phyloP scores from a whole-genome alignment of 2,888 invertebrate species.

The Acanthosoma haemorrhoidale region DNA sequence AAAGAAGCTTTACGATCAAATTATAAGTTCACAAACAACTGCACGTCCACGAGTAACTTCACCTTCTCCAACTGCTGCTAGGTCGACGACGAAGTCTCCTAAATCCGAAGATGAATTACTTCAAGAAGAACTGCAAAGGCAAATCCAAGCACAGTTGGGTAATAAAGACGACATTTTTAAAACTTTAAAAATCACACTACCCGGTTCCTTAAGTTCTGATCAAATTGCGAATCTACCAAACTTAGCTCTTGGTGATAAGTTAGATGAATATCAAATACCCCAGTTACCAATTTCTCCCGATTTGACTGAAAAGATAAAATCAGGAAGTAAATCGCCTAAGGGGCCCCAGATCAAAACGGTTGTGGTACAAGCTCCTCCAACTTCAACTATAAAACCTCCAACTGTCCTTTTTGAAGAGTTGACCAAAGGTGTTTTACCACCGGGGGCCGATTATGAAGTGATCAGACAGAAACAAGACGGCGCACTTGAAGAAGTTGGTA shows the following conservation, averaged over 20 bases:
- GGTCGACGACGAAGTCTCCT: slow-evolving; percentile 32
- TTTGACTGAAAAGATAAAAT: slow-evolving; percentile 40
- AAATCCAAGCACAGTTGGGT: slow-evolving; percentile 51
- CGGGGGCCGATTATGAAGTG: slow-evolving; percentile 73
- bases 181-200: slow-evolving; percentile 37
- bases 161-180: slow-evolving; percentile 36
- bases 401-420: slow-evolving; percentile 67
- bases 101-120: slow-evolving; percentile 55
- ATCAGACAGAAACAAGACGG: slow-evolving; percentile 70
- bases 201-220: slow-evolving; percentile 35
- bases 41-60: slow-evolving; percentile 44
- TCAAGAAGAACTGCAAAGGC: slow-evolving; percentile 52
- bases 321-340: background rate
- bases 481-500: slow-evolving; percentile 62
- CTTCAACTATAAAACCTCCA: slow-evolving; percentile 58
- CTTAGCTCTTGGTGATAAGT: slow-evolving; percentile 35
- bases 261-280: slow-evolving; percentile 29
- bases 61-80: slow-evolving; percentile 43
- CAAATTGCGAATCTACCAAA: slow-evolving; percentile 38
- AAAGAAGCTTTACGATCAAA: slow-evolving; percentile 40
- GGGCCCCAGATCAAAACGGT: slow-evolving; percentile 41
- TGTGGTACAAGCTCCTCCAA: slow-evolving; percentile 41
- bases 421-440: slow-evolving; percentile 71
- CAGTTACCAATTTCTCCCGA: background rate
- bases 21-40: slow-evolving; percentile 35